These are phyloP conservation scores for Spheniscus humboldti DNA, from an alignment of 2,797 vertebrate species.

Conservation along the genomic window DNA sequence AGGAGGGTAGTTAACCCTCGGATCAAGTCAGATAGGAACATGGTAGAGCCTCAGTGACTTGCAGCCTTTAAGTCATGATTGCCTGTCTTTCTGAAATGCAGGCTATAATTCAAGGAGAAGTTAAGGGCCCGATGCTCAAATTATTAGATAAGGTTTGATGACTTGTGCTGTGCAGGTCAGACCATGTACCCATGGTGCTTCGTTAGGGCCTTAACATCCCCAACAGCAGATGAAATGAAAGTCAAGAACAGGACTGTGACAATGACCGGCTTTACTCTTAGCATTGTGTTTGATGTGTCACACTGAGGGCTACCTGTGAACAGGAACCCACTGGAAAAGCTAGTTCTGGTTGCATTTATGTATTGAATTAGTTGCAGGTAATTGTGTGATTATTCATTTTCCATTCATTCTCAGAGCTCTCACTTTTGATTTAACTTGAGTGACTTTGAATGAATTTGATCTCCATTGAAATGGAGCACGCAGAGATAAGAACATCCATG, in stretches of 20 bases:
- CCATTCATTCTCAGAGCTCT: background rate
- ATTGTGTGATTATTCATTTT: slow-evolving; percentile 1
- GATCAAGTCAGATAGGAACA: background rate
- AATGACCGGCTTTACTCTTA: background rate
- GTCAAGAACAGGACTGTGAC: background rate
- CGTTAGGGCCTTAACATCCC: background rate
- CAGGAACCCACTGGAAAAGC: background rate
- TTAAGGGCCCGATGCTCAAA: background rate
- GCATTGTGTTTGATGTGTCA: background rate
- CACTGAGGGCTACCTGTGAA: background rate
- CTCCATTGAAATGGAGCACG: background rate
- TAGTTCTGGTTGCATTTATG: background rate
- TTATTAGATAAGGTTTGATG: background rate
- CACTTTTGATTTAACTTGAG: background rate
- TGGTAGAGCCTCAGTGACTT: background rate
- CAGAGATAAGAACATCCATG: background rate
- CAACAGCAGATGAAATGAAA: background rate
- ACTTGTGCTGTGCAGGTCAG: background rate
- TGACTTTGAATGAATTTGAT: background rate
- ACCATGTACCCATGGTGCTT: background rate
- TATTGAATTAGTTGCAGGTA: background rate
- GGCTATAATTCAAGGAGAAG: background rate
- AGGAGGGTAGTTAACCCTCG: background rate
- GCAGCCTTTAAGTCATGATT: background rate
- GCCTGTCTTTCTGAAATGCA: background rate